Conservation (phyloP, 2,888 invertebrate genomes). For the Drosophila basisetae region DNA sequence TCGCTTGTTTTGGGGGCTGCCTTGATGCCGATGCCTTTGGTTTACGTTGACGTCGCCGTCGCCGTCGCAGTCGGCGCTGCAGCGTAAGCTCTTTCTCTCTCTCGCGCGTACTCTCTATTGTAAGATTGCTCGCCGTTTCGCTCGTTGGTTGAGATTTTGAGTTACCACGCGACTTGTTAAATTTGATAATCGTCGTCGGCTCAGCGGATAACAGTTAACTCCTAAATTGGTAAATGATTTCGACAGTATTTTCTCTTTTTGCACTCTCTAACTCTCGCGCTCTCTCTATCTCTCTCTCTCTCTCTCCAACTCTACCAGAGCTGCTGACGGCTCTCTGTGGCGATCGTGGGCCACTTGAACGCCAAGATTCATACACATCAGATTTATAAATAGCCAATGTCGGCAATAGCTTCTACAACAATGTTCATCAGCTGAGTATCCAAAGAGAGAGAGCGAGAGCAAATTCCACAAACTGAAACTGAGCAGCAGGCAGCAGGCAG, state of each 20-base stretch:
- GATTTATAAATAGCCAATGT: slow-evolving; percentile 74
- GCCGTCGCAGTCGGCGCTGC: slow-evolving; percentile 13
- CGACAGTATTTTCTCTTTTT: slow-evolving; percentile 9
- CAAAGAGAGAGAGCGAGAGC: slow-evolving; percentile 39
- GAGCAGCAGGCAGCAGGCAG: slow-evolving; percentile 16
- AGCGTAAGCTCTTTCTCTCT: slow-evolving; percentile 5
- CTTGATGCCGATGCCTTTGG: slow-evolving; percentile 38
- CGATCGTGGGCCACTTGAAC: slow-evolving; percentile 50
- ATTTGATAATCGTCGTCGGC: slow-evolving; percentile 36
- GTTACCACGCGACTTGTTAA: slow-evolving; percentile 44
- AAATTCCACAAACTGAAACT: slow-evolving; percentile 47
- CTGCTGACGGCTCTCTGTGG: slow-evolving; percentile 24
- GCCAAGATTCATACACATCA: slow-evolving; percentile 73
- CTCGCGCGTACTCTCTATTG: slow-evolving; percentile 1
- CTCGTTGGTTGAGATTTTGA: slow-evolving; percentile 13
- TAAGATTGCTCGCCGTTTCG: slow-evolving; percentile 11
- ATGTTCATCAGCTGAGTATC: slow-evolving; percentile 50
- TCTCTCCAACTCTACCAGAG: slow-evolving; percentile 9
- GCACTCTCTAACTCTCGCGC: slow-evolving; percentile 4
- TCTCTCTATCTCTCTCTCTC: slow-evolving; percentile 16
- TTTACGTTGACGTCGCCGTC: slow-evolving; percentile 33
- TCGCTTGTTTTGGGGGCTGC: slow-evolving; percentile 26
- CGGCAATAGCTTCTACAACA: slow-evolving; percentile 41
- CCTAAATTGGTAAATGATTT: slow-evolving; percentile 67
- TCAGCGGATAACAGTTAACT: slow-evolving; percentile 55